Percentiles rank a stretch among this genome's conserved stretches.
These are phyloP conservation scores for Drosophila imparisetae DNA, from an alignment of 2,888 invertebrate genomes.

Conservation along the genomic window DNA sequence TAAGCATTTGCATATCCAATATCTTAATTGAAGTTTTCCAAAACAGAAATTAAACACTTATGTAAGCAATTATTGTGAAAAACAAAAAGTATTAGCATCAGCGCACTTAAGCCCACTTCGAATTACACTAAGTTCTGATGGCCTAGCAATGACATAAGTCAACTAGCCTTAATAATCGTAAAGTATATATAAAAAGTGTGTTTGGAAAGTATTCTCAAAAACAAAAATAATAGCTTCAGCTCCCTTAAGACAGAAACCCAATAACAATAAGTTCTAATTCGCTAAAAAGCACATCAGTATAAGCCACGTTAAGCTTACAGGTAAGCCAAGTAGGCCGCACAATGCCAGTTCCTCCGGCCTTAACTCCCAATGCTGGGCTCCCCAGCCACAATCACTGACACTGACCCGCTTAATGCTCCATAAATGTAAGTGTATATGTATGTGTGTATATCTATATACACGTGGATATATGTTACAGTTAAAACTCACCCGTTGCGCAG, in stretches of 20 bases:
- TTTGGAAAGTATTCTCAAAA: neutral
- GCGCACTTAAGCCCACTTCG: neutral
- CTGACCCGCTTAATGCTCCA: constrained; percentile 40
- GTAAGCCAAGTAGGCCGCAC: constrained; percentile 46
- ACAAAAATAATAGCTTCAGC: neutral
- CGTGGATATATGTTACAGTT: neutral
- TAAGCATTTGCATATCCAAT: too few species aligned
- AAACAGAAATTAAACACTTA: too few species aligned
- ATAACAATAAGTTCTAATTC: constrained; percentile 2
- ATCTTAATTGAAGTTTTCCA: too few species aligned
- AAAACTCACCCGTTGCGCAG: constrained; percentile 67
- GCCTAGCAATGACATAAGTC: neutral
- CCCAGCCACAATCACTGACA: constrained; percentile 38
- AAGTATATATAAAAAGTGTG: neutral
- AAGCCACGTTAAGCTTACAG: neutral
- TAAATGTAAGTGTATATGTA: constrained; percentile 12
- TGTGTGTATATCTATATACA: neutral
- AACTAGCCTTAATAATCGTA: constrained; percentile 11
- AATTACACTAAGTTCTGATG: neutral
- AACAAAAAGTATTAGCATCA: neutral
- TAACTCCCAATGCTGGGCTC: constrained; percentile 10
- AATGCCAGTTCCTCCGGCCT: constrained; percentile 37
- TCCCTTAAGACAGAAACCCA: neutral
- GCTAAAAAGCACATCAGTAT: neutral
- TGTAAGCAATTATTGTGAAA: neutral